A percentile compares a stretch with the other conserved stretches of the same genome.
Evolutionary conservation across 2,797 vertebrate genomes (phyloP).

Genomic region (Limosa lapponica): DNA sequence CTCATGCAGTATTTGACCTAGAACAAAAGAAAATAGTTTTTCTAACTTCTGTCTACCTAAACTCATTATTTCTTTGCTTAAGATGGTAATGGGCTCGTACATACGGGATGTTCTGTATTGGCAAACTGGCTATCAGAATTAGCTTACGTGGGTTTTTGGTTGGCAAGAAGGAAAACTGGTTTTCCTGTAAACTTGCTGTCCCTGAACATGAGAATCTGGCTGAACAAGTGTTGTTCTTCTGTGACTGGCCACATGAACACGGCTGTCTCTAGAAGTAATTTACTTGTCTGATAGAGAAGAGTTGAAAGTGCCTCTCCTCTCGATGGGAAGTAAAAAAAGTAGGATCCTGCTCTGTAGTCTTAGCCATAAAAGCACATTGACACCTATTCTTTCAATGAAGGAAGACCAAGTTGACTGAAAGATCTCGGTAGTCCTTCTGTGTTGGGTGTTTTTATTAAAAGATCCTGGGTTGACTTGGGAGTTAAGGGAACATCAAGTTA

Average conservation of each 20-base stretch:
- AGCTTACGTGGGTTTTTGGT: rapidly evolving
- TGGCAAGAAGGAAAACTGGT: background rate
- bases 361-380: background rate
- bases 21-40: background rate
- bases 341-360: background rate
- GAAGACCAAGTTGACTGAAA: background rate
- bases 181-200: background rate
- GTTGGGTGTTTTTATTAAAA: background rate
- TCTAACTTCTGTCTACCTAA: background rate
- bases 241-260: background rate
- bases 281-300: background rate
- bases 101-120: background rate
- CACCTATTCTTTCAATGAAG: background rate
- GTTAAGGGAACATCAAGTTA: background rate
- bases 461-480: background rate
- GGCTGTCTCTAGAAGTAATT: background rate
- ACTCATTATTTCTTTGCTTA: background rate
- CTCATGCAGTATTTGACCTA: background rate
- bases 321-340: background rate
- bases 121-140: background rate
- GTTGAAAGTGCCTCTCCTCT: background rate
- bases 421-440: background rate
- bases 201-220: background rate
- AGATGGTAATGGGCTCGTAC: background rate
- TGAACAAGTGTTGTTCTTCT: background rate